Conservation (phyloP, 2,113 vertebrate genomes). For the Recurvirostra avosetta region DNA sequence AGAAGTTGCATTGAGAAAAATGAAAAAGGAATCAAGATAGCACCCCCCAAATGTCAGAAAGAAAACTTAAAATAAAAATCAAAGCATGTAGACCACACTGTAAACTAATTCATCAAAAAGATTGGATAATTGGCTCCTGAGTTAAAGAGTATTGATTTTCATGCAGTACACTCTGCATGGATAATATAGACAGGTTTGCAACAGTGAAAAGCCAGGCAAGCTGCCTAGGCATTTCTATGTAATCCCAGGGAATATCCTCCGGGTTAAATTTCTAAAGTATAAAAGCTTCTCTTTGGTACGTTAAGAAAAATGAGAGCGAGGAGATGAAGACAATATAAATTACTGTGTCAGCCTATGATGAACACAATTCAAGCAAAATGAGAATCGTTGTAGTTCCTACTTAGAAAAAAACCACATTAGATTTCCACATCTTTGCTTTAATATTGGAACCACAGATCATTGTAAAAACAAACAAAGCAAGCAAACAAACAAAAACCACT, state of each 20-base stretch:
- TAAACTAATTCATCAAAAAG: neutral
- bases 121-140: neutral
- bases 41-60: neutral
- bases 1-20: neutral
- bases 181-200: neutral
- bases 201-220: neutral
- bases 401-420: neutral
- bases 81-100: neutral
- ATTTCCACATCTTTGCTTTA: neutral
- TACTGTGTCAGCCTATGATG: neutral
- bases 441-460: neutral
- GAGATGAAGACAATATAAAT: neutral
- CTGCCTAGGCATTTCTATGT: neutral
- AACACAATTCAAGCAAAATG: neutral
- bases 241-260: neutral
- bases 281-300: neutral
- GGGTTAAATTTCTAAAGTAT: neutral
- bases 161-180: neutral
- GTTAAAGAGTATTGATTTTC: neutral
- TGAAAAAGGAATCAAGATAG: neutral
- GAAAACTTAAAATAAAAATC: neutral
- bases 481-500: neutral
- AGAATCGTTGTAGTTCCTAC: neutral
- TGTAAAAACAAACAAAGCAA: neutral
- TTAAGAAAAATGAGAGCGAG: fast-evolving